These are phyloP conservation scores for Hystrix brachyura DNA, from an alignment of 2,113 vertebrate genomes.

Conservation along the genomic window DNA sequence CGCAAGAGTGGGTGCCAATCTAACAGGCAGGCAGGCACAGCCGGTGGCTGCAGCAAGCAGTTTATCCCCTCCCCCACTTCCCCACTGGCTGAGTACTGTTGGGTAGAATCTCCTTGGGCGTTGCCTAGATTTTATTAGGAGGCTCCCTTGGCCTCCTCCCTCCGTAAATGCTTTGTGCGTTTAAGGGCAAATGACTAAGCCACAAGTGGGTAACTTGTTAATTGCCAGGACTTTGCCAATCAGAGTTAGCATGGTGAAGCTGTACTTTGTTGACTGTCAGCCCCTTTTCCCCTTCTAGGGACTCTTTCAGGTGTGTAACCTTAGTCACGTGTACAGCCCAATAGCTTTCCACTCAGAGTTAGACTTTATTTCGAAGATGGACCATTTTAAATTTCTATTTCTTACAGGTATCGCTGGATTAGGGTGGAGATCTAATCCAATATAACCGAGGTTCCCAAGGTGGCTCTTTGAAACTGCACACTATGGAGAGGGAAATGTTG, in stretches of 20 bases:
- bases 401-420: not conserved
- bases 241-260: not conserved
- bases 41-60: accelerated
- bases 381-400: not conserved
- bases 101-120: not conserved
- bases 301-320: not conserved
- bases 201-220: no score
- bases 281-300: not conserved
- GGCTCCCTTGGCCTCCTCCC: not conserved
- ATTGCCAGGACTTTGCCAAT: not conserved
- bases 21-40: not conserved
- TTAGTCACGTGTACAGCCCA: not conserved
- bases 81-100: not conserved
- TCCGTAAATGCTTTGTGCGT: not conserved
- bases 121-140: not conserved
- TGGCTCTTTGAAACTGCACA: not conserved
- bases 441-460: not conserved
- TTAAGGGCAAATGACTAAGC: not conserved
- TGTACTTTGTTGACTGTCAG: not conserved
- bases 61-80: not conserved
- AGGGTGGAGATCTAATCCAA: not conserved
- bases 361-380: not conserved
- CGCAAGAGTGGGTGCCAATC: not conserved
- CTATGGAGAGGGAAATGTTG: no score
- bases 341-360: not conserved